Evolutionary conservation across 1,140 invertebrate species (phyloP).

Genomic region (Drosophila prosaltans): DNA sequence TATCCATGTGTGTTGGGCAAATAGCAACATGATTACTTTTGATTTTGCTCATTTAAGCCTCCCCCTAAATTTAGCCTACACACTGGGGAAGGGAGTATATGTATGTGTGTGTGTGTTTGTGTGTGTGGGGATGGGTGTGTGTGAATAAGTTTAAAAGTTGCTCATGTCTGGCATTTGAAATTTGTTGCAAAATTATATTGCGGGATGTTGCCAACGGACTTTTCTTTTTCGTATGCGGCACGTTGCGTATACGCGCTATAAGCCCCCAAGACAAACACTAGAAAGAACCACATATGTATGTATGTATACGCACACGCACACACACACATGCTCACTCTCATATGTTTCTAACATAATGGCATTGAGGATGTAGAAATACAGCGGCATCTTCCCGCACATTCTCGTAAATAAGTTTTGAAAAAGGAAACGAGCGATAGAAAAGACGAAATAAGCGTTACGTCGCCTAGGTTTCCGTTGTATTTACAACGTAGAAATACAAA

Average conservation of each 20-base stretch:
- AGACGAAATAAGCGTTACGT: slow-evolving; percentile 48
- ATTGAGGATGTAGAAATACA: slow-evolving; percentile 54
- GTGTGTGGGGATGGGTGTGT: slow-evolving; percentile 34
- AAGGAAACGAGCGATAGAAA: slow-evolving; percentile 43
- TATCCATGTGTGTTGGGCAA: slow-evolving; percentile 56
- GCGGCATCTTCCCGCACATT: slow-evolving; percentile 63
- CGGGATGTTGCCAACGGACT: slow-evolving; percentile 40
- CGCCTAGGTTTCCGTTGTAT: slow-evolving; percentile 41
- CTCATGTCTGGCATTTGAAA: slow-evolving; percentile 77
- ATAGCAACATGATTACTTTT: slow-evolving; percentile 75
- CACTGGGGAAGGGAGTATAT: not conserved
- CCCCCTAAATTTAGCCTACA: slow-evolving; percentile 12
- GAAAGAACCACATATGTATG: slow-evolving; percentile 26
- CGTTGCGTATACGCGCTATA: slow-evolving; percentile 69
- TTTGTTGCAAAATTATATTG: slow-evolving; percentile 72
- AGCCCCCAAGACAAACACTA: slow-evolving; percentile 41
- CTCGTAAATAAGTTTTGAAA: slow-evolving; percentile 71
- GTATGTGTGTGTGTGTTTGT: slow-evolving; percentile 43
- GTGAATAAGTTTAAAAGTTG: slow-evolving; percentile 72
- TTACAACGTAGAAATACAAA: slow-evolving; percentile 39
- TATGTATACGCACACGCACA: slow-evolving; percentile 21
- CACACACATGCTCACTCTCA: not conserved
- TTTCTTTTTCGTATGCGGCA: slow-evolving; percentile 66
- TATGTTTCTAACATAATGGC: slow-evolving; percentile 32
- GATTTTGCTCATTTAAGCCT: slow-evolving; percentile 60